Base-by-base conservation (phyloP, 2,888 invertebrate species). In the Hyposoter didymator region DNA sequence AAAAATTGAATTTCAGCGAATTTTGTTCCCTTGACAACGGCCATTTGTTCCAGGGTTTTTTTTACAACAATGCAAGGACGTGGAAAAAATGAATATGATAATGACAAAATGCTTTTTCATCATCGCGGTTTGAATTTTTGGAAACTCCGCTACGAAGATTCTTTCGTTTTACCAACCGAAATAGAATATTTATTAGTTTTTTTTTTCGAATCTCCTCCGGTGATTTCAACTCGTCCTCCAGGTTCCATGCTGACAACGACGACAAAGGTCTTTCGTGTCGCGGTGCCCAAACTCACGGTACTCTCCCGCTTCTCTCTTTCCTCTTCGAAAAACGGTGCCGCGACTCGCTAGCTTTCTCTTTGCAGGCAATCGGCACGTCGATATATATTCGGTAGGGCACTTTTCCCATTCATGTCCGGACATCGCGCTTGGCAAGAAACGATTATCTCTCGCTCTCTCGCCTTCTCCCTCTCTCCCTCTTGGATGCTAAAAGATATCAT, bases 321-420 rank as follows among this genome's bases (percentile, higher is more conserved):
- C 90, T 75, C 64, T 75, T 75, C 84, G 75, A 80, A 81, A 81
- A 81, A 81, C 74, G 75, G 75, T 81, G 81, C 81, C 91, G 85
- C 83, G 82, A 87, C 85, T 87, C 82, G 88, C 89, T 89, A 90
- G 90, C 91, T 91, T 91, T 91, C 93, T 94, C 85, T 94, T 91
- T 88, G 86, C 59, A 87, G 94, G 91, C 94, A 94, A 88, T 94
- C 95, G 85, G 93, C 94, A 82, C 94, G 94, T 84, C 86, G 80
- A 84, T 80, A 76, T 92, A 95, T 92, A 88, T 88, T 87, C 87
- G 89, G 84, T 83, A 87, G 85, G 81, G 88, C 84, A 81, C 87
- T 89, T 90, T 89, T 88, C 85, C 87, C 85, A 89, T 88, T 90
- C 78, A 82, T 86, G 81, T 79, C 82, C 85, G 86, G 76, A 81